A percentile compares a stretch with the other conserved stretches of the same genome.
Conservation (phyloP, 2,797 vertebrate species). For the Gambelia wislizenii region DNA sequence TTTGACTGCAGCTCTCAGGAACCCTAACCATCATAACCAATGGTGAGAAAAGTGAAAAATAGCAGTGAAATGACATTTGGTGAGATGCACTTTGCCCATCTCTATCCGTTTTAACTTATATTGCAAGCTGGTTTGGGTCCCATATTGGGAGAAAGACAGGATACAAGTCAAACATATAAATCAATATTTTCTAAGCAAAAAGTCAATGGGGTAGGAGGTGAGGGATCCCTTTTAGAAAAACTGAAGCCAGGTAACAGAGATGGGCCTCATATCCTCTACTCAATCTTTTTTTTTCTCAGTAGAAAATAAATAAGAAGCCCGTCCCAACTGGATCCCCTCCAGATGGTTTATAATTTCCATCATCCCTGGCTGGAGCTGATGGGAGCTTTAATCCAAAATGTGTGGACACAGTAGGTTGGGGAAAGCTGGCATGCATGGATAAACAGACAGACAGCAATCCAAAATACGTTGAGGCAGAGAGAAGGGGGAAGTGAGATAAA, state of each 20-base stretch:
- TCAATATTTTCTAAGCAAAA: neutral
- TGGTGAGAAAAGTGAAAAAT: too few species aligned
- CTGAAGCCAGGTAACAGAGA: neutral
- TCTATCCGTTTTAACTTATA: too few species aligned
- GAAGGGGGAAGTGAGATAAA: neutral
- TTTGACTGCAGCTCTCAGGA: too few species aligned
- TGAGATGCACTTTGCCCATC: too few species aligned
- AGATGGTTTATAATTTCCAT: neutral
- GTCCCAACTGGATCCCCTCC: neutral
- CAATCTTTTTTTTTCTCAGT: neutral
- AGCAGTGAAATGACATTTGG: too few species aligned
- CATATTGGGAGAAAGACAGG: too few species aligned
- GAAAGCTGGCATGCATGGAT: neutral
- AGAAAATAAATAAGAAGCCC: neutral
- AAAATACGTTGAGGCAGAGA: too few species aligned
- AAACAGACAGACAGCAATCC: neutral
- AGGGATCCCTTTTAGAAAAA: neutral
- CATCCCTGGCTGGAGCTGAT: neutral
- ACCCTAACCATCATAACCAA: too few species aligned
- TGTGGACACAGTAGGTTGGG: neutral
- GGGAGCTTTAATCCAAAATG: neutral
- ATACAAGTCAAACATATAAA: too few species aligned
- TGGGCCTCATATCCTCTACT: neutral
- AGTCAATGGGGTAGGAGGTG: neutral
- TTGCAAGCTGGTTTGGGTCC: too few species aligned